These are phyloP conservation scores for Girardia tigrina DNA, from an alignment of 2,888 invertebrate species.

Conservation along the genomic window DNA sequence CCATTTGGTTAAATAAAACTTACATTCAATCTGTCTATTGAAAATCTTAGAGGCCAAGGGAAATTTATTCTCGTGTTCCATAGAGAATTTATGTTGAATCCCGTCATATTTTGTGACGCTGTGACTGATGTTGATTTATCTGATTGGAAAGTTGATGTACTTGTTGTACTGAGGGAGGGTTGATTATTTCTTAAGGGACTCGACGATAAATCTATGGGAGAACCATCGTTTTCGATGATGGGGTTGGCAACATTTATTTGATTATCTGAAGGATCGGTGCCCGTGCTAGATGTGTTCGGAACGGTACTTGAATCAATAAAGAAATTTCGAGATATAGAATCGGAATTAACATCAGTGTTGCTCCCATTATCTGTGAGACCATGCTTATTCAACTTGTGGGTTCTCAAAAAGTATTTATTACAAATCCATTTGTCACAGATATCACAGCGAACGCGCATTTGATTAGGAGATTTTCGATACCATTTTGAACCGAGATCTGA, in stretches of 20 bases:
- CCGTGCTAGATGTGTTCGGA: neutral
- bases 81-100: neutral
- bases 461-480: constrained; percentile 32
- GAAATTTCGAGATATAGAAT: neutral
- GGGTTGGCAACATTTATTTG: neutral
- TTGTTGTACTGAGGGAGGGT: neutral
- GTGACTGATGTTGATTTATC: neutral
- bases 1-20: neutral
- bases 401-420: constrained; percentile 36
- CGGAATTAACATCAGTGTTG: constrained; percentile 1
- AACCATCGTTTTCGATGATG: constrained; percentile 1
- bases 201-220: neutral
- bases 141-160: neutral
- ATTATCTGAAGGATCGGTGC: neutral
- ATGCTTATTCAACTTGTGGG: constrained; percentile 36
- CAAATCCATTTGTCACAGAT: constrained; percentile 36
- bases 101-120: neutral
- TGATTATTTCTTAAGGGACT: neutral
- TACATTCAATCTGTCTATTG: neutral
- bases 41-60: neutral
- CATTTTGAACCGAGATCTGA: constrained; percentile 24
- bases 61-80: neutral
- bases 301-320: constrained; percentile 6
- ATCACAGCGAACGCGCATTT: constrained; percentile 35
- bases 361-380: neutral